These are phyloP conservation scores for Propithecus deckenii DNA, from an alignment of 2,797 vertebrate species.

Conservation along the genomic window DNA sequence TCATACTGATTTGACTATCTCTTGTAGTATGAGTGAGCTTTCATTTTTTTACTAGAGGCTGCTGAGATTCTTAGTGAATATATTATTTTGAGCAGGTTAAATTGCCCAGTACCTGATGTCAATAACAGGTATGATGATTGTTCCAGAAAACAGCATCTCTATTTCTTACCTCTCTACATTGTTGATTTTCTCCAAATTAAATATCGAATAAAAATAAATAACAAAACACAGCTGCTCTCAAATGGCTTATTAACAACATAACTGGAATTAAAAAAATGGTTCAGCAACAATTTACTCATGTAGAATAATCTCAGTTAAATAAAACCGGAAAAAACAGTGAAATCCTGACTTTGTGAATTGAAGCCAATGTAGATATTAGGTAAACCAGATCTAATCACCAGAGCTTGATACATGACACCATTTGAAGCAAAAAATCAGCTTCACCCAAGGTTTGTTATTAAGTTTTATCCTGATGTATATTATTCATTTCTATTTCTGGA, in stretches of 20 bases:
- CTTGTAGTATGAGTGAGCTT: background rate
- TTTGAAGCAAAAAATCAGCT: background rate
- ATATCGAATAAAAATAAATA: constrained; percentile 59
- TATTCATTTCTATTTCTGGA: background rate
- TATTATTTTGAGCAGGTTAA: constrained; percentile 26
- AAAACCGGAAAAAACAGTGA: constrained; percentile 4
- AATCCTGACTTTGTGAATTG: background rate
- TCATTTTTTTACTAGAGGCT: constrained; percentile 25
- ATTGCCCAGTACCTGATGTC: background rate
- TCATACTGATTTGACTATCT: constrained; percentile 42
- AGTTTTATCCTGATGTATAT: background rate
- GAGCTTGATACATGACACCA: background rate
- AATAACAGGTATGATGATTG: background rate
- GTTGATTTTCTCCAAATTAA: constrained; percentile 58
- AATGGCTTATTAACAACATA: constrained; percentile 12
- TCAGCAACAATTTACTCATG: background rate
- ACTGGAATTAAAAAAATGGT: background rate
- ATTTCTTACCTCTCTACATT: background rate
- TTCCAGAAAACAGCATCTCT: background rate
- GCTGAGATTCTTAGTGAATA: background rate
- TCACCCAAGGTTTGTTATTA: background rate
- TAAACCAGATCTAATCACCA: background rate
- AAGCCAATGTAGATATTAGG: background rate
- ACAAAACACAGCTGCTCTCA: background rate
- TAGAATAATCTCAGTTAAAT: background rate